Percentiles rank a stretch among this genome's conserved stretches.
phyloP scores from a whole-genome alignment of 2,113 vertebrate genomes.

The Crotalus helleri region DNA sequence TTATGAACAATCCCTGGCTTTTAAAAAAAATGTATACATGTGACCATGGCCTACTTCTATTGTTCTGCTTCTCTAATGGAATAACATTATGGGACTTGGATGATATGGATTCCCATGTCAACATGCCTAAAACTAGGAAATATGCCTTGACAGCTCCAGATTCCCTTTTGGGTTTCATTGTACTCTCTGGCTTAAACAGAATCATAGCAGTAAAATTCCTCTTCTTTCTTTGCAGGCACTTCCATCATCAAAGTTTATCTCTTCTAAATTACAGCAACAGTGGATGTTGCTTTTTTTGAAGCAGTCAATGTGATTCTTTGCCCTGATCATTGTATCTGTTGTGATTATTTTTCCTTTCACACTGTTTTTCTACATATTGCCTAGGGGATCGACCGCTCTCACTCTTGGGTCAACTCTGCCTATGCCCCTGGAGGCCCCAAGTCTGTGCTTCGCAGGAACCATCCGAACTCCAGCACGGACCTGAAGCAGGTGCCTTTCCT shows the following conservation, averaged over 20 bases:
- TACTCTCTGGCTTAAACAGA: neutral
- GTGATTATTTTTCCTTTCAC: slow-evolving; percentile 48
- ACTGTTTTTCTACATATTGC: slow-evolving; percentile 42
- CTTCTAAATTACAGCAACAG: neutral
- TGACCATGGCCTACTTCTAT: neutral
- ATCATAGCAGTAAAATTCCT: neutral
- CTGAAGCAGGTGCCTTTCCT: slow-evolving; percentile 86
- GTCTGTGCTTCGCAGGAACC: slow-evolving; percentile 83
- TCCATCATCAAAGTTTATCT: neutral
- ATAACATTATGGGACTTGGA: neutral
- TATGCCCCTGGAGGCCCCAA: slow-evolving; percentile 88
- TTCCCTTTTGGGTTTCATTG: neutral
- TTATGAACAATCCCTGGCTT: neutral
- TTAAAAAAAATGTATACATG: neutral
- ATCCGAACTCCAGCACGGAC: slow-evolving; percentile 83
- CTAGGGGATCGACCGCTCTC: slow-evolving; percentile 91
- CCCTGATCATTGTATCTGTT: neutral
- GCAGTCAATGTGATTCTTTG: neutral
- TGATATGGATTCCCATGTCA: neutral
- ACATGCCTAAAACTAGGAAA: neutral
- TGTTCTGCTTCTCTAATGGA: neutral
- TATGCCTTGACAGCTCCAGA: neutral
- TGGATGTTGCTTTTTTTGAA: neutral
- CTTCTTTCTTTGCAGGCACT: neutral
- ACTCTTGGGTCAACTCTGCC: slow-evolving; percentile 95